These are phyloP conservation scores for Syngnathus floridae DNA, from an alignment of 2,113 vertebrate genomes.

Conservation along the genomic window DNA sequence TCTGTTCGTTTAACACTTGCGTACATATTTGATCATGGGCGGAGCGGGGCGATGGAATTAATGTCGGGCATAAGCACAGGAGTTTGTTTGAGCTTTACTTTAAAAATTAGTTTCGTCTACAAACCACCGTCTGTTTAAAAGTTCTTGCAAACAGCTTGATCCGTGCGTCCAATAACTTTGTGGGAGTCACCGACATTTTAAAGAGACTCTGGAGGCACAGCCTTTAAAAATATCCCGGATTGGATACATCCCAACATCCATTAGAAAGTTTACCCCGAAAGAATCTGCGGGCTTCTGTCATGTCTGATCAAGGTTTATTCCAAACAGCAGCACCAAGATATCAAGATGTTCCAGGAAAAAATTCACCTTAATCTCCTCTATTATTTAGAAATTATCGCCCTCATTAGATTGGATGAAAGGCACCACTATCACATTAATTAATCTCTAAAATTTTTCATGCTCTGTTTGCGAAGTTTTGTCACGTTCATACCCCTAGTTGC, in stretches of 20 bases:
- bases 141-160: background rate
- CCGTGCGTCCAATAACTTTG: background rate
- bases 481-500: constrained; percentile 32
- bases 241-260: too few species aligned
- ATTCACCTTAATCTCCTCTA: constrained; percentile 52
- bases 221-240: too few species aligned
- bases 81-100: constrained; percentile 29
- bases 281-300: too few species aligned
- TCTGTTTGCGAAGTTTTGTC: constrained; percentile 21
- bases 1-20: constrained; percentile 30
- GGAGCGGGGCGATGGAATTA: background rate
- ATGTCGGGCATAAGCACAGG: constrained; percentile 11
- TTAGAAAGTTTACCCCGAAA: too few species aligned
- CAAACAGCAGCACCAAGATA: constrained; percentile 35
- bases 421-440: background rate
- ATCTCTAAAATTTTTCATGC: constrained; percentile 8
- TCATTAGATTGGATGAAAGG: constrained; percentile 14
- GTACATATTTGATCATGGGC: constrained; percentile 34
- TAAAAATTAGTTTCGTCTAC: background rate
- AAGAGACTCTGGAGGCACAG: background rate
- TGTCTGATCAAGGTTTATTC: background rate
- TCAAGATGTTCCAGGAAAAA: constrained; percentile 47
- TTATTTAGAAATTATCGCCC: constrained; percentile 16
- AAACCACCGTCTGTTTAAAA: background rate
- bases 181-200: background rate